Conservation (phyloP, 1,140 invertebrate species). For the Lepidurus couesii region DNA sequence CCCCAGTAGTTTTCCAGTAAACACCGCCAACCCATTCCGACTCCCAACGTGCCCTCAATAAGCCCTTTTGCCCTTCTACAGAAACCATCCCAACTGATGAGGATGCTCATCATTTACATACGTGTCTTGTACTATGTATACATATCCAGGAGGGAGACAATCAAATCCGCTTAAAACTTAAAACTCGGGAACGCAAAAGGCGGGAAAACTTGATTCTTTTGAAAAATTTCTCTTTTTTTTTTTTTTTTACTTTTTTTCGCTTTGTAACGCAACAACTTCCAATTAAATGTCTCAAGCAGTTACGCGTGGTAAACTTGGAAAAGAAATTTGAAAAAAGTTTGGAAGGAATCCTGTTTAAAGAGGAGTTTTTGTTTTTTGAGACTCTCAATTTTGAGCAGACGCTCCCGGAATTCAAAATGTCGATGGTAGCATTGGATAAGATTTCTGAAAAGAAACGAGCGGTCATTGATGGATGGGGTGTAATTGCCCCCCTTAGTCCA, state of each 20-base stretch:
- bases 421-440: slow-evolving; percentile 18
- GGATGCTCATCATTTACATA: neutral
- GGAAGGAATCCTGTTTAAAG: too few species aligned
- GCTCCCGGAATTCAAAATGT: neutral
- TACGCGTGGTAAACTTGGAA: too few species aligned
- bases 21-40: neutral
- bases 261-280: too few species aligned
- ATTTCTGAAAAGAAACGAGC: slow-evolving; percentile 9
- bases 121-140: neutral
- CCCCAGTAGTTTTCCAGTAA: slow-evolving; percentile 10
- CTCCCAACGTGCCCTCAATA: neutral
- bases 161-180: too few species aligned
- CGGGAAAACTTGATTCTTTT: too few species aligned
- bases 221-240: too few species aligned
- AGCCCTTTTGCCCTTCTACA: neutral
- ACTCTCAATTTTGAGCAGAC: neutral
- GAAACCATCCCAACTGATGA: neutral
- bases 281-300: too few species aligned
- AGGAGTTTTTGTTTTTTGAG: neutral
- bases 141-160: too few species aligned
- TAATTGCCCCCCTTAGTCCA: neutral
- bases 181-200: too few species aligned
- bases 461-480: slow-evolving; percentile 20
- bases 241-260: too few species aligned
- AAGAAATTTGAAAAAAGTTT: too few species aligned